phyloP scores from a whole-genome alignment of 2,888 invertebrate genomes.

The Hydraecia micacea region DNA sequence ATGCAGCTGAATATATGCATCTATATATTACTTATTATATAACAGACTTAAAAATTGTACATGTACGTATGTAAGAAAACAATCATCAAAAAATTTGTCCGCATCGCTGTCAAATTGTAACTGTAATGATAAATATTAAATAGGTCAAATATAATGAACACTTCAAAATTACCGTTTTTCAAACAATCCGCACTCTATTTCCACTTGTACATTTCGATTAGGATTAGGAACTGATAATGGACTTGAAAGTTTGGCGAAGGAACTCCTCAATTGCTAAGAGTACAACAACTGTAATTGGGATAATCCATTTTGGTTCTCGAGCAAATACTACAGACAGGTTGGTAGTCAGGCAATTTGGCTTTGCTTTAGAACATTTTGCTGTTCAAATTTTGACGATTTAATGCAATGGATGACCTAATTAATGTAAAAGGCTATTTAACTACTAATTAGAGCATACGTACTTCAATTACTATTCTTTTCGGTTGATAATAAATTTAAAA shows the following conservation, averaged over 20 bases:
- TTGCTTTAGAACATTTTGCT: constrained; percentile 49
- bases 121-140: background rate
- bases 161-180: constrained; percentile 26
- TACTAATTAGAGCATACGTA: background rate
- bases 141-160: background rate
- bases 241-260: constrained; percentile 47
- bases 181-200: constrained; percentile 44
- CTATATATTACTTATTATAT: background rate
- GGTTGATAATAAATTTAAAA: background rate
- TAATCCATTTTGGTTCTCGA: constrained; percentile 64
- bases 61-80: background rate
- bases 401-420: constrained; percentile 14
- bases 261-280: constrained; percentile 56
- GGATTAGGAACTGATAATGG: constrained; percentile 58
- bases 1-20: no score
- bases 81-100: background rate
- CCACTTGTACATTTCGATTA: constrained; percentile 49
- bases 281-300: constrained; percentile 65
- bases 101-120: background rate
- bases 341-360: constrained; percentile 53
- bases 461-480: background rate
- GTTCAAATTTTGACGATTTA: constrained; percentile 24
- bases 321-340: constrained; percentile 58
- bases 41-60: background rate
- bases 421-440: constrained; percentile 2